A percentile compares a stretch with the other conserved stretches of the same genome.
phyloP scores from a whole-genome alignment of 2,797 vertebrate genomes.

The Hippocampus kuda region DNA sequence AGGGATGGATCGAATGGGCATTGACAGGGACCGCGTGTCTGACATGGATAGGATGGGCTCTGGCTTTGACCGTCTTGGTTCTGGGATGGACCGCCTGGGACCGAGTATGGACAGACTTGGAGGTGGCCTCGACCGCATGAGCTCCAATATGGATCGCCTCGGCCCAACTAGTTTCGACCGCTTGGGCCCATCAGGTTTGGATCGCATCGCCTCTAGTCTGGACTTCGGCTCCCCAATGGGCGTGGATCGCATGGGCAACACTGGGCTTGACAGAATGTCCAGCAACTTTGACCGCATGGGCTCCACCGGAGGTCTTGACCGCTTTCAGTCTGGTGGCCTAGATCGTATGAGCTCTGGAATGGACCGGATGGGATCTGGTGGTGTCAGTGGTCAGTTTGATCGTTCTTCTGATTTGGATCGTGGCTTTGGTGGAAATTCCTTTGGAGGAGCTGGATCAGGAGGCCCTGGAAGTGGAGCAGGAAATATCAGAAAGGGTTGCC shows the following conservation, averaged over 20 bases:
- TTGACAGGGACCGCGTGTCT: conserved; percentile 73
- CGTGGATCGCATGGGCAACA: conserved; percentile 81
- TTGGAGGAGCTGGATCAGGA: conserved; percentile 76
- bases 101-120: conserved; percentile 76
- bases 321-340: conserved; percentile 57
- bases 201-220: conserved; percentile 79
- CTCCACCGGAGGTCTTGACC: conserved; percentile 58
- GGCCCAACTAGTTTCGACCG: conserved; percentile 80
- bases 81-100: conserved; percentile 80
- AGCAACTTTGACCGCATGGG: conserved; percentile 68
- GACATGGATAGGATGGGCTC: conserved; percentile 82
- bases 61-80: conserved; percentile 73
- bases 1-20: conserved; percentile 74
- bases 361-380: conserved; percentile 64
- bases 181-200: conserved; percentile 74
- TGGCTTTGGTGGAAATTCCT: conserved; percentile 80
- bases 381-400: conserved; percentile 80
- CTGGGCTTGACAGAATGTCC: conserved; percentile 80
- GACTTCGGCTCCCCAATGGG: conserved; percentile 82
- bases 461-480: conserved; percentile 72
- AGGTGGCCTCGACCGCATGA: conserved; percentile 80
- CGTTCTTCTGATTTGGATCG: conserved; percentile 86
- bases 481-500: conserved; percentile 86
- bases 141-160: conserved; percentile 80
- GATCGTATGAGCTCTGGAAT: conserved; percentile 70